Base-by-base conservation (phyloP, 2,888 invertebrate genomes). In the Lasius platythorax region DNA sequence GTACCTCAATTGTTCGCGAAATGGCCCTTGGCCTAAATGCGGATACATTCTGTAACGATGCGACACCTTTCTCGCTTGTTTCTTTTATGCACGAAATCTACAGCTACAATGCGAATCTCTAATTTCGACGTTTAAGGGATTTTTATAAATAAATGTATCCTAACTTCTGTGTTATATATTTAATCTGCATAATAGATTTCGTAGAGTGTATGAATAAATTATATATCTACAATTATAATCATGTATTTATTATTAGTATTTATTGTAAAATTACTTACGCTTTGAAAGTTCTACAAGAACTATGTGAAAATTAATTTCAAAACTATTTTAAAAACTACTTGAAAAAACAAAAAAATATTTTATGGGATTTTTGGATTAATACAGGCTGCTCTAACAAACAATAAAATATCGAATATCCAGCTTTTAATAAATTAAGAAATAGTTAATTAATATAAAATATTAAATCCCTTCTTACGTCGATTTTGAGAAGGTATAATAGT, bases 401-500 rank as follows among this genome's bases (percentile, higher is more conserved):
- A 37, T 37, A 33, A 67, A 15, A 58, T 68, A 58, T n/a, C n/a
- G 8, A n/a, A 58, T 18, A 40, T 66, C 28, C 37, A 67, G 18
- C n/a, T 76, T 84, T 85, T 78, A 66, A 70, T 15, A 67, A 64
- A 83, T 40, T 58, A 58, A 0, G 11, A 66, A 50, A 66, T n/a
- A 76, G 28, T 18, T 67, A 0, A 67, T 53, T 53, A 23, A 18
- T 40, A 53, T 23, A 64, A 37, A 18, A 9, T 66, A 78, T 73
- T 68, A 73, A 68, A 67, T 43, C 12, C 87, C 88, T 81, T 84
- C 87, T 85, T 76, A 58, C 5, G 88, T 90, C 83, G 1, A 53
- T 81, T n/a, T 30, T 73, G 50, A 90, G 90, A 87, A 87, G 90
- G 84, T 88, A n/a, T n/a, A 33, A 66, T 72, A 76, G 4, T 64